Evolutionary conservation across 2,888 invertebrate species (phyloP).

Genomic region (Stenodema calcarata): DNA sequence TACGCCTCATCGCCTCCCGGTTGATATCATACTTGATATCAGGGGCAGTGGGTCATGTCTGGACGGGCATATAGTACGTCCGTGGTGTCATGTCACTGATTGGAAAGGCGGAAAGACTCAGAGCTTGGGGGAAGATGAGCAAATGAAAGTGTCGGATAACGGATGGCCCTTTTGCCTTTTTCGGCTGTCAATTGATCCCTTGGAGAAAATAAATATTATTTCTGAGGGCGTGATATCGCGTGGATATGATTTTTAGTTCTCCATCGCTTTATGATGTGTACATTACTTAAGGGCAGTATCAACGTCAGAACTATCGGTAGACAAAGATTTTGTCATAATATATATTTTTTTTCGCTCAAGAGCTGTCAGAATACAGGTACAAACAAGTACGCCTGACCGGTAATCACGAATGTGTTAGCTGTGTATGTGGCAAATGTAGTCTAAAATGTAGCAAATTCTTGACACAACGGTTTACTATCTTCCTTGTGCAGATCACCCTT

Average conservation of each 20-base stretch:
- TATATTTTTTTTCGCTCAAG: no score
- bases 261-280: background rate
- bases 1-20: background rate
- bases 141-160: constrained; percentile 15
- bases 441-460: no score
- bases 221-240: background rate
- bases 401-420: no score
- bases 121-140: background rate
- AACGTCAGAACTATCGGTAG: no score
- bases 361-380: no score
- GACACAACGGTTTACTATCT: no score
- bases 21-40: background rate
- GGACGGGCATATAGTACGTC: background rate
- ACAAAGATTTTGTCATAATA: no score
- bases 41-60: constrained; percentile 16
- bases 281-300: background rate
- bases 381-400: no score
- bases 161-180: constrained; percentile 10
- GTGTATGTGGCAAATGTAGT: no score
- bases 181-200: constrained; percentile 9
- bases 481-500: no score
- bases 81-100: constrained; percentile 14
- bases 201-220: background rate
- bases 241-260: background rate
- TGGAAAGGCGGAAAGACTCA: constrained; percentile 4